Evolutionary conservation across 2,888 invertebrate genomes (phyloP), one percentile per base, ranked within the genome.

Genomic region (Eucera pruinosa): DNA sequence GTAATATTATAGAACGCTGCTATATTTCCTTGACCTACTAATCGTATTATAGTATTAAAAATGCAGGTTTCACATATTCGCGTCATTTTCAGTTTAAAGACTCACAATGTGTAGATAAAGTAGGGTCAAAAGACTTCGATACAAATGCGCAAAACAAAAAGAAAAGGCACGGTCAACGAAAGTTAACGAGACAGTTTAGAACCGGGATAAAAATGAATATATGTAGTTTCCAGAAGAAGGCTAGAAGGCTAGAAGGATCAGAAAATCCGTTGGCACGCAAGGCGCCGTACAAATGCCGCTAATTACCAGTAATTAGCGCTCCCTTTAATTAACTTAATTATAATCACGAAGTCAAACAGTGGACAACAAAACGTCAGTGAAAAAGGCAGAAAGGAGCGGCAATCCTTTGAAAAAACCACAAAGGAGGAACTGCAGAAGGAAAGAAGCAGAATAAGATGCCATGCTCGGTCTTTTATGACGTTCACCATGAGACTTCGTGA

Each of bases 301-400:
- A 90, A 91, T 91, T 90, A 89, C 87, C 80, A 80, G 86, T 89
- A 90, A 90, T 89, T 89, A 90, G 89, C 67, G 72, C 73, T 74
- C 82, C 65, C 80, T 84, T 87, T 88, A 87, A 90, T 88, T 87
- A 88, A 84, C 88, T 88, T 88, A 86, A 90, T 89, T 87, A 89
- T 86, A 89, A 89, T 88, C 83, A 83, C 83, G 78, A 85, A 86
- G 87, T 85, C 80, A 88, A 88, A 87, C 83, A 88, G 87, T 87
- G 18, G 11, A 33, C 43, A 27, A 57, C 39, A 23, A 47, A 45
- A 41, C 20, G 13, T 15, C 6, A 13, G 36, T 23, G 39, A 48
- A 71, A 70, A 68, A 69, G 41, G 20, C 39, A 45, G 52, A 15
- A 33, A n/a, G n/a, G 20, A 48, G 54, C 50, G 57, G 52, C 18